phyloP scores from a whole-genome alignment of 2,797 vertebrate genomes.

The Sitta carolinensis region DNA sequence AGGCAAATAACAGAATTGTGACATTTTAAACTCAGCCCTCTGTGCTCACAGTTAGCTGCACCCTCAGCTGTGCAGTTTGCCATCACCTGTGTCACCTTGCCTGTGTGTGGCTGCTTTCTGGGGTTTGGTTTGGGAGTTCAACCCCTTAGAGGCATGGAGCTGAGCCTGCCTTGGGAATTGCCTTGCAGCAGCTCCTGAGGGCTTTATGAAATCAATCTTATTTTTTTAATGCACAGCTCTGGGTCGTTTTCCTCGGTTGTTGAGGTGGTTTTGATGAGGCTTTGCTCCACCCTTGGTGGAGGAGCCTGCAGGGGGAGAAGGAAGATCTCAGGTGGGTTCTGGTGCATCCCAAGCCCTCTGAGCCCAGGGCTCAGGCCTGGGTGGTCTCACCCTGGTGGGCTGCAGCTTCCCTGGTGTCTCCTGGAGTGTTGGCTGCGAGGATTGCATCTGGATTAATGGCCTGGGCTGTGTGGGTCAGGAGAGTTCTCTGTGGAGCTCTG shows the following conservation, averaged over 20 bases:
- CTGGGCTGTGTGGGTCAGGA: no score
- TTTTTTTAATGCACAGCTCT: background rate
- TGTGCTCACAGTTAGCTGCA: fast-evolving
- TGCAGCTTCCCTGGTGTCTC: background rate
- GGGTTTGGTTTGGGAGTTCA: background rate
- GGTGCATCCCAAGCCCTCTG: background rate
- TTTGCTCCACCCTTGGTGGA: background rate
- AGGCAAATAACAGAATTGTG: background rate
- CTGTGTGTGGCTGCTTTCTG: background rate
- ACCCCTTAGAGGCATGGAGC: background rate
- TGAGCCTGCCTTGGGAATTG: background rate
- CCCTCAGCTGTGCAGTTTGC: background rate
- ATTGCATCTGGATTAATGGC: no score
- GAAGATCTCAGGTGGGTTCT: background rate
- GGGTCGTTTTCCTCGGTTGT: background rate
- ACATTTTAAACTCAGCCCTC: background rate
- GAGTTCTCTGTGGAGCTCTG: no score
- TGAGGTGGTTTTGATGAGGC: background rate
- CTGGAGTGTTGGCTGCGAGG: no score
- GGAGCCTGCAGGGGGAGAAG: background rate
- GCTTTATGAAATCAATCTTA: background rate
- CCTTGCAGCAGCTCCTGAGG: background rate
- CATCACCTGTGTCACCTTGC: background rate
- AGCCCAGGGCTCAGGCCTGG: background rate
- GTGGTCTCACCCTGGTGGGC: background rate